phyloP scores from a whole-genome alignment of 2,888 invertebrate genomes.

The Stenodera caucasica region DNA sequence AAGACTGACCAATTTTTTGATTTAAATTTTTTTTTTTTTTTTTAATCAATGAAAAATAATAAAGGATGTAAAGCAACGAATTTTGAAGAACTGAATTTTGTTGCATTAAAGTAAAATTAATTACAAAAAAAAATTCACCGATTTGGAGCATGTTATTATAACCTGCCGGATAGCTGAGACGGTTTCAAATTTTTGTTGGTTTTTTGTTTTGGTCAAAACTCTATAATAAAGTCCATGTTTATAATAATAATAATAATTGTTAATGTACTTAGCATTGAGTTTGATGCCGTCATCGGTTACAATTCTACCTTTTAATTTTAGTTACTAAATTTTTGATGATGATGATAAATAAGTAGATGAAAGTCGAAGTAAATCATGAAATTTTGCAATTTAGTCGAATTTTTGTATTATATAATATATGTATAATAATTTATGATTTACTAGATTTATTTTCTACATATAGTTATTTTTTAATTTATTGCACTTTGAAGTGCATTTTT shows the following conservation, averaged over 20 bases:
- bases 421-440: constrained; percentile 33
- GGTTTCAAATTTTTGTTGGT: not conserved
- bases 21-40: not conserved
- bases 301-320: constrained; percentile 9
- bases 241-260: not conserved
- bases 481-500: constrained; percentile 8
- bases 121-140: no score
- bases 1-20: constrained; percentile 40
- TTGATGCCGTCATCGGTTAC: constrained; percentile 19
- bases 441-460: constrained; percentile 13
- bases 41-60: not conserved
- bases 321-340: not conserved
- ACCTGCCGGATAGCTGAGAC: not conserved
- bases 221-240: not conserved
- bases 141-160: not conserved
- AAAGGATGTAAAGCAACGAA: constrained; percentile 22
- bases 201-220: no score
- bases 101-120: not conserved
- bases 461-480: constrained; percentile 13
- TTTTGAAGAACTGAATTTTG: not conserved
- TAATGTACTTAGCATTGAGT: constrained; percentile 24
- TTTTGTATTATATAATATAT: constrained; percentile 33
- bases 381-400: constrained; percentile 6
- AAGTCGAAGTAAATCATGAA: constrained; percentile 30
- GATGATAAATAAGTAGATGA: constrained; percentile 10